Percentiles rank a stretch among this genome's conserved stretches.
Evolutionary conservation across 2,797 vertebrate species (phyloP).

Genomic region (Sandelia bainsii): DNA sequence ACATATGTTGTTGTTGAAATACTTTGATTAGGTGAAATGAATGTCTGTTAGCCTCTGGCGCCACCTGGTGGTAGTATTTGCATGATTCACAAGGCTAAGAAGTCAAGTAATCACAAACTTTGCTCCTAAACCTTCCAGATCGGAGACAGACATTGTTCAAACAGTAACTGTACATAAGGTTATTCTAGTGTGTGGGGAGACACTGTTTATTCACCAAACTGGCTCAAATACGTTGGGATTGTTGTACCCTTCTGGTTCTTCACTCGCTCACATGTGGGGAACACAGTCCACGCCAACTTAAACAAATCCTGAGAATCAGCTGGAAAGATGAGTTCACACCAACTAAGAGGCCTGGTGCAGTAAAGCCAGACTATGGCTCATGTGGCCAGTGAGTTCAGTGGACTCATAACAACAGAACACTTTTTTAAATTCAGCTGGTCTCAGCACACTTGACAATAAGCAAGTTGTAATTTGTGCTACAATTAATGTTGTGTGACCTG

Average conservation of each 20-base stretch:
- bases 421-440: not conserved
- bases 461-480: slow-evolving; percentile 12
- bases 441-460: not conserved
- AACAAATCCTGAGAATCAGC: slow-evolving; percentile 45
- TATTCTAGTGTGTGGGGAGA: slow-evolving; percentile 5
- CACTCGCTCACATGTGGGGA: slow-evolving; percentile 38
- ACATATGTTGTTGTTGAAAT: slow-evolving; percentile 5
- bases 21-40: not conserved
- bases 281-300: slow-evolving; percentile 14
- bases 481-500: not conserved
- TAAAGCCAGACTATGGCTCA: slow-evolving; percentile 13
- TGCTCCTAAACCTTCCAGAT: not conserved
- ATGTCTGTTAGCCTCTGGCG: slow-evolving; percentile 26
- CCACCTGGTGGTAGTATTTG: slow-evolving; percentile 60
- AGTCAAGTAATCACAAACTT: not conserved
- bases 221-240: slow-evolving; percentile 5
- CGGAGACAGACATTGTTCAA: not conserved
- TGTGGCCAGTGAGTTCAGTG: not conserved
- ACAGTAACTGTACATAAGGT: not conserved
- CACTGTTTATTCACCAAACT: slow-evolving; percentile 4
- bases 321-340: slow-evolving; percentile 52
- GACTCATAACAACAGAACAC: slow-evolving; percentile 13
- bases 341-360: not conserved
- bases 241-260: slow-evolving; percentile 9
- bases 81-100: slow-evolving; percentile 13